Evolutionary conservation across 2,888 invertebrate genomes (phyloP).

Genomic region (Lepidochrysops patricia): DNA sequence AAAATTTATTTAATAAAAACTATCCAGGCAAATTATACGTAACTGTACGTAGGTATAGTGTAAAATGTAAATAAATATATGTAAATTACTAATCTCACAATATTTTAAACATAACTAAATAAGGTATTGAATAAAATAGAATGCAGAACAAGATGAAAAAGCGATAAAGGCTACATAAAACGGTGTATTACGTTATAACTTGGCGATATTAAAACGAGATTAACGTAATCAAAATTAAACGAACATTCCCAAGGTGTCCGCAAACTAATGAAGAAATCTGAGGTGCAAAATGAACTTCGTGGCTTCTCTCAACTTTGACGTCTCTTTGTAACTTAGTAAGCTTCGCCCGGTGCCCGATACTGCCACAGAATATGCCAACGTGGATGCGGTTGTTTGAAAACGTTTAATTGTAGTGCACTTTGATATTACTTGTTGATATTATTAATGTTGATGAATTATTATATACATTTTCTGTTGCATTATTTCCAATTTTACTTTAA

Average conservation of each 20-base stretch:
- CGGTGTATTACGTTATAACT: background rate
- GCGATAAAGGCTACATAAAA: background rate
- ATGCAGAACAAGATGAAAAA: background rate
- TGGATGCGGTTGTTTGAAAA: background rate
- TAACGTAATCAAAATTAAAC: slow-evolving; percentile 14
- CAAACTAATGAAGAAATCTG: slow-evolving; percentile 15
- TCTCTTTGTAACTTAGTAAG: slow-evolving; percentile 16
- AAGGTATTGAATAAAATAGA: background rate
- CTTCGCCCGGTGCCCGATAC: slow-evolving; percentile 11
- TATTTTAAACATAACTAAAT: no score
- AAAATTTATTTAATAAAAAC: no score
- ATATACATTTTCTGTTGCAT: no score
- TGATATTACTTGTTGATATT: background rate
- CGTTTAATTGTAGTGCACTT: no score
- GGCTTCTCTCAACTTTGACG: slow-evolving; percentile 16
- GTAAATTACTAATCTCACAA: no score
- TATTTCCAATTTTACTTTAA: no score
- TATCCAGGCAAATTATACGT: no score
- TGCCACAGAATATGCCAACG: background rate
- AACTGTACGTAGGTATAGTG: no score
- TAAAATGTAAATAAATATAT: no score
- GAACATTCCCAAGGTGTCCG: slow-evolving; percentile 14
- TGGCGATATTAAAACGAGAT: slow-evolving; percentile 9
- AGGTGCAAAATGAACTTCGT: slow-evolving; percentile 14
- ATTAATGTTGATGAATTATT: background rate